phyloP scores from a whole-genome alignment of 2,797 vertebrate genomes.

The Sphaeramia orbicularis region DNA sequence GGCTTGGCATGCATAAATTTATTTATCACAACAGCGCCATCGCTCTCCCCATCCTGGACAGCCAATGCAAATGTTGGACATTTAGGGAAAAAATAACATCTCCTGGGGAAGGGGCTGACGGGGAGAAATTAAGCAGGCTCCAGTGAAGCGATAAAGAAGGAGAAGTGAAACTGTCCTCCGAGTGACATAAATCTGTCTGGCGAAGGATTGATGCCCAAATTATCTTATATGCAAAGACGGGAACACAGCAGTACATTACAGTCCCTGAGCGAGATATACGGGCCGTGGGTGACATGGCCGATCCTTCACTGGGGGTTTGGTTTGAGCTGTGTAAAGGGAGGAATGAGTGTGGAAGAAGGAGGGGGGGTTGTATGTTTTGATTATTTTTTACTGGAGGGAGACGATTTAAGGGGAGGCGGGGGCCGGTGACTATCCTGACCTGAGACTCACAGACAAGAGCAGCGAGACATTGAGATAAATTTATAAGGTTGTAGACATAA shows the following conservation, averaged over 20 bases:
- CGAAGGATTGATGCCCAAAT: conserved; percentile 99
- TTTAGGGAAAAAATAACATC: conserved; percentile 97
- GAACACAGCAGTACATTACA: conserved; percentile 96
- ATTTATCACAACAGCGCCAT: conserved; percentile 89
- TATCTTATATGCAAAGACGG: conserved; percentile 99
- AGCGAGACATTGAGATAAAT: conserved; percentile 91
- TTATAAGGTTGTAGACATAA: conserved; percentile 94
- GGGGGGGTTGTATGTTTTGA: conserved; percentile 89
- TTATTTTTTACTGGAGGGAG: conserved; percentile 93
- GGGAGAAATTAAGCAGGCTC: conserved; percentile 99
- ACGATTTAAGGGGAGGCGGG: conserved; percentile 69
- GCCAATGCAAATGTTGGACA: conserved; percentile 96
- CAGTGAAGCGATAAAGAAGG: conserved; percentile 99
- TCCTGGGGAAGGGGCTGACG: conserved; percentile 96
- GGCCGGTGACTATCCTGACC: conserved; percentile 89
- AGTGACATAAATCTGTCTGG: conserved; percentile 99
- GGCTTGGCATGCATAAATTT: conserved; percentile 84
- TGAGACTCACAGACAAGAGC: conserved; percentile 91
- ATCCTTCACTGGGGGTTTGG: conserved; percentile 96
- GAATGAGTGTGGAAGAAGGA: conserved; percentile 42
- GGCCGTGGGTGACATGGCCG: conserved; percentile 91
- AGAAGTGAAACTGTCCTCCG: conserved; percentile 99
- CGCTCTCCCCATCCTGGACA: conserved; percentile 86
- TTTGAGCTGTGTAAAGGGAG: conserved; percentile 87
- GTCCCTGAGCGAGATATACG: conserved; percentile 93